A percentile compares a stretch with the other conserved stretches of the same genome.
phyloP scores from a whole-genome alignment of 2,797 vertebrate species.

The Melopsittacus undulatus region DNA sequence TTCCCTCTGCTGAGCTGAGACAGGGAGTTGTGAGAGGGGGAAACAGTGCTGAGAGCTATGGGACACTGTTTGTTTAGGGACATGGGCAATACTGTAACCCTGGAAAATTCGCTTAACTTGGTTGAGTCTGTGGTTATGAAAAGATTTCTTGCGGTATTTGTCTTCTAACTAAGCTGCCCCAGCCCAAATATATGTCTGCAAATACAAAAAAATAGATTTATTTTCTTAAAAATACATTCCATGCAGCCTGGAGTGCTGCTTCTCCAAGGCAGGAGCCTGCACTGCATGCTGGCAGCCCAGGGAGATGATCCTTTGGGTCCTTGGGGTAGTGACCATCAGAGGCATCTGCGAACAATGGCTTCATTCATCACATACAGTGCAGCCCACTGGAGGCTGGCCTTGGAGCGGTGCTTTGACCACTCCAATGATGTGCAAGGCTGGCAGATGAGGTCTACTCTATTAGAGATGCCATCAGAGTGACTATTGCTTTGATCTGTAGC shows the following conservation, averaged over 20 bases:
- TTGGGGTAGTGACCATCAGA: neutral
- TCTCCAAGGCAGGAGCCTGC: conserved; percentile 38
- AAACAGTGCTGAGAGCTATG: conserved; percentile 25
- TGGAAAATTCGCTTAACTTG: conserved; percentile 19
- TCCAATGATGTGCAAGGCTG: neutral
- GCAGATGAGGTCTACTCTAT: neutral
- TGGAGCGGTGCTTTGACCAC: neutral
- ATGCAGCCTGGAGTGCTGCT: conserved; percentile 69
- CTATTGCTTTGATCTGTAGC: conserved; percentile 11
- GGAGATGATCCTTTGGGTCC: conserved; percentile 9
- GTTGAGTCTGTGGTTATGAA: conserved; percentile 4
- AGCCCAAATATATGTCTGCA: conserved; percentile 71
- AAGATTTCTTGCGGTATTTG: conserved; percentile 36
- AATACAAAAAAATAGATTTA: conserved; percentile 83
- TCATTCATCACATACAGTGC: neutral
- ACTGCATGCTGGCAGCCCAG: neutral
- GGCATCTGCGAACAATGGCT: conserved; percentile 30
- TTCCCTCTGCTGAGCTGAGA: conserved; percentile 53
- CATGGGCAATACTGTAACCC: conserved; percentile 27
- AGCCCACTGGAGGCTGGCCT: neutral
- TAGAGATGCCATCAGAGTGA: neutral
- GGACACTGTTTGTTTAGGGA: neutral
- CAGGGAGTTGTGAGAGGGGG: neutral
- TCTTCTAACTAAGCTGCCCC: conserved; percentile 59
- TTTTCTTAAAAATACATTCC: conserved; percentile 84